Base-by-base conservation (phyloP, 2,888 invertebrate genomes). In the Mamestra brassicae region DNA sequence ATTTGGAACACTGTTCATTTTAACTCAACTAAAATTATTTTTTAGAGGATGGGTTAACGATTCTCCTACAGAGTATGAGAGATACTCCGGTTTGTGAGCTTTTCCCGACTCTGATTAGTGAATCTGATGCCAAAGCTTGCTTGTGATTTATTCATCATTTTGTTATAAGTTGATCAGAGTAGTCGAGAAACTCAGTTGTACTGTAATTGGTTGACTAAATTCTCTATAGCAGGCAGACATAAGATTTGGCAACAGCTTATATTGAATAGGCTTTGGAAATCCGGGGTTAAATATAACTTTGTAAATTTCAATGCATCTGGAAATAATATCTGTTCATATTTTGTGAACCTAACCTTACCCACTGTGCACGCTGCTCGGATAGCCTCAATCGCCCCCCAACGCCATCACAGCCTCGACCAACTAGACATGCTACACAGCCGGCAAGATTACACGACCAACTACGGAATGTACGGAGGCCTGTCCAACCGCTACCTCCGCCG, bases 351-450 rank as follows among this genome's bases (percentile, higher is more conserved):
- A 81, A 80, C 36, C 63, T 67, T 64, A 71, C 64, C 61, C 50
- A 64, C 91, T 92, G 89, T 89, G 93, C 96, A 96, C 93, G 96
- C 96, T 93, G 96, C 96, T 65, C 92, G 93, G 85, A 84, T 86
- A 83, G 93, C 89, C 50, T 88, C 92, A 4, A 75, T 91, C 66
- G 81, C 90, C 4, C 96, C 96, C 0, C 95, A 95, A 71, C 93
- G 96, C 3, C 96, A 96, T 88, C 96, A 95, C 92, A 96, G 96
- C 87, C 93, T 96, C 68, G 96, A 96, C 90, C 96, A 96, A 69
- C 92, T 96, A 34, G 96, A 96, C 90, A 95, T 94, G 95, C 89
- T 96, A 2, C 96, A 96, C 87, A 90, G 92, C 83, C 92, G 95
- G 57, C 93, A 92, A 68, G 95, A 95, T 65, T 94, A 94, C 90